Conservation (phyloP, 1,140 invertebrate genomes). For the Drosophila aff. region DNA sequence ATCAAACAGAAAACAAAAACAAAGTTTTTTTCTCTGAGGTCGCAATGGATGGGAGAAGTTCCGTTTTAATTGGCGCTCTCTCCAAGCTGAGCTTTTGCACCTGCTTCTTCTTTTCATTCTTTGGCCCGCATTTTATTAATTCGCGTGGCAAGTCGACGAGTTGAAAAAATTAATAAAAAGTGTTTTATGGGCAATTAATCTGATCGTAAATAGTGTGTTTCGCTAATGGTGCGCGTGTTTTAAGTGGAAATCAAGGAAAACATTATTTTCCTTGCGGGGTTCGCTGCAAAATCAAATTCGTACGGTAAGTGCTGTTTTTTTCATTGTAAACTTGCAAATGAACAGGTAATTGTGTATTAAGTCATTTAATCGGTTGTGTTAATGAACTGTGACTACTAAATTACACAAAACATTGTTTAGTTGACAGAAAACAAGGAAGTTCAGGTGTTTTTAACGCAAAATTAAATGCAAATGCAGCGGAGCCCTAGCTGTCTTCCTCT, state of each 20-base stretch:
- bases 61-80: neutral
- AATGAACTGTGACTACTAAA: slow-evolving; percentile 10
- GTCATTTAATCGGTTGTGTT: neutral
- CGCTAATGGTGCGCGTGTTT: neutral
- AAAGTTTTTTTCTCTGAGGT: slow-evolving; percentile 2
- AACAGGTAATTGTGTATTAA: neutral
- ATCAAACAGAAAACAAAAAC: slow-evolving; percentile 18
- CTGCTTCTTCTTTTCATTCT: neutral
- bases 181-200: slow-evolving; percentile 3
- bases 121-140: neutral
- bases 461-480: slow-evolving; percentile 1
- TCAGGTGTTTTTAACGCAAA: neutral
- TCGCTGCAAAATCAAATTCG: neutral
- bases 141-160: neutral
- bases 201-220: slow-evolving; percentile 5
- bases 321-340: neutral
- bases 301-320: neutral
- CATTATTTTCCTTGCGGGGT: neutral
- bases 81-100: neutral
- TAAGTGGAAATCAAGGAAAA: neutral
- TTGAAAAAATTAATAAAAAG: slow-evolving; percentile 3
- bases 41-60: neutral
- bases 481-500: neutral
- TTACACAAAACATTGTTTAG: slow-evolving; percentile 8
- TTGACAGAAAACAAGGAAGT: slow-evolving; percentile 19